Base-by-base conservation (phyloP, 1,140 invertebrate genomes). In the Bombus waltoni region DNA sequence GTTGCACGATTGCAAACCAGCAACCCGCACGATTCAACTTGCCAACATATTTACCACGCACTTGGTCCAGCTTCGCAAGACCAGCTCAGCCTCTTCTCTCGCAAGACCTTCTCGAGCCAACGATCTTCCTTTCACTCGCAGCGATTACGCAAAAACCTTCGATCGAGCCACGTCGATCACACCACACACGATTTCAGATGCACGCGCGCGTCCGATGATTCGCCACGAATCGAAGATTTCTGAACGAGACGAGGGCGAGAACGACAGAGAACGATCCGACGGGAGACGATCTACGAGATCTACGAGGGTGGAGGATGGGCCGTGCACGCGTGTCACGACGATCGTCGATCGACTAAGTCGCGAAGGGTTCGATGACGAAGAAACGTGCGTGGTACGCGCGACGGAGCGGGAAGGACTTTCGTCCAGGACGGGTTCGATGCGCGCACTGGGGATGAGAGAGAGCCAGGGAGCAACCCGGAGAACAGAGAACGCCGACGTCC, bases 401-500 rank as follows among this genome's bases (percentile, higher is more conserved):
- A 83, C 85, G 88, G 88, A 91, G 81, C 88, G 92, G 80, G 89
- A 92, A 93, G 92, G 94, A 94, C 93, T 91, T 93, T 93, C 91
- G 93, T 94, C 92, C 93, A 92, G 93, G 93, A 94, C 94, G 94
- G 92, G 92, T 94, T 93, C 92, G 92, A 92, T 94, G 92, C 93
- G 94, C 93, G 91, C 92, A 94, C 94, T 95, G 94, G 91, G 79
- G 91, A 92, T 91, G 91, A 90, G 89, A 92, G 90, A 91, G 88
- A 90, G 86, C 76, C 87, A 77, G 90, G 90, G 87, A 90, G 74
- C 89, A 90, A 89, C 86, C 88, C 84, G 85, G 77, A 75, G 83
- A 81, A 85, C 80, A 32, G 81, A 85, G 83, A 86, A 85, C 77
- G 68, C 73, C 47, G 81, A n/a, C 70, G 65, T 57, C 38, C 78